Evolutionary conservation across 2,797 vertebrate genomes (phyloP), one percentile per base, ranked within the genome.

Genomic region (Gobio occitaniae): DNA sequence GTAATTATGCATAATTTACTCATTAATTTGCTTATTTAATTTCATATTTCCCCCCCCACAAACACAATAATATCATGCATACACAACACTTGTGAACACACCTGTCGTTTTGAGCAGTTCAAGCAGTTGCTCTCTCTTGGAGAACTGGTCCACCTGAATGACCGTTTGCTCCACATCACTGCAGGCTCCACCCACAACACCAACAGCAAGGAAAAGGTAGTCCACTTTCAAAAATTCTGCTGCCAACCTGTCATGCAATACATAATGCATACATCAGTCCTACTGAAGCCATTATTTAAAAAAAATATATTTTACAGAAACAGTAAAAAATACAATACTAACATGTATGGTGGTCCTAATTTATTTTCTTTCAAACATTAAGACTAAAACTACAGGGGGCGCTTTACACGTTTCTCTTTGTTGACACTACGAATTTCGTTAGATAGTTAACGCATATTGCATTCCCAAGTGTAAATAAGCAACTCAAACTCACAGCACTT

Each of bases 191-290:
- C 98, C 97, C 84, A 96, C 96, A 17, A 93, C 92, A 29, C 98
- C 98, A 32, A 99, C 97, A 72, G 96, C 97, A 92, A 99, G 92
- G 91, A 99, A 99, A 85, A 99, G 89, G 81, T 98, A 99, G 85
- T 97, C 94, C 0, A 70, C 38, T 89, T 96, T 98, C 78, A 99
- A 92, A 90, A 98, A 97, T 17, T 97, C 96, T 0, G 91, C 93
- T 56, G 97, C 98, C 91, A 99, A 38, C 91, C 97, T 99, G 86
- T 56, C 6, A 80, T 68, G 6, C 16, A 48, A 56, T 9, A 79
- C 13, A 54, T 6, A 1, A 69, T 1, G 0, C 50, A 66, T 21
- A 2, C 15, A 17, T 81, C 50, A 80, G 15, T 25, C 6, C 41
- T n/a, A 41, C 19, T 59, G 19, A 21, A 41, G 21, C n/a, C 59